phyloP scores from a whole-genome alignment of 2,888 invertebrate species.

The Polydrusus cervinus region DNA sequence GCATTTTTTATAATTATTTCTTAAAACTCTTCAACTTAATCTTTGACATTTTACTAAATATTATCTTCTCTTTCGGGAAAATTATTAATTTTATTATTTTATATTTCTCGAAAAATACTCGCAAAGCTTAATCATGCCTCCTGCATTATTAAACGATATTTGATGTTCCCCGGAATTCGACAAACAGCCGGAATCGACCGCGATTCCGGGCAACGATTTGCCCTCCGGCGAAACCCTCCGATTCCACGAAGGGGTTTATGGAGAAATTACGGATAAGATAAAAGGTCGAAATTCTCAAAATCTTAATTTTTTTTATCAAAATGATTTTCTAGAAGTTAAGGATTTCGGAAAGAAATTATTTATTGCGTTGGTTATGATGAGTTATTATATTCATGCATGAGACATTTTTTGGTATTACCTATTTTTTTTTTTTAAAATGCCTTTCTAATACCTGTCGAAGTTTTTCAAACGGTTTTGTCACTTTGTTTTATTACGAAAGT shows the following conservation, averaged over 20 bases:
- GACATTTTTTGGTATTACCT: too few relatives aligned
- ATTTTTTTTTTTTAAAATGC: too few relatives aligned
- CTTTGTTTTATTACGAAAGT: too few relatives aligned
- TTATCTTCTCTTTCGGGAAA: not conserved
- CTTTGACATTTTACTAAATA: constrained; percentile 14
- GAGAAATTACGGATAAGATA: not conserved
- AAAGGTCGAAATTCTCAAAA: not conserved
- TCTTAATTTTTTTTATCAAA: not conserved
- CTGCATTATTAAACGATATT: constrained; percentile 12
- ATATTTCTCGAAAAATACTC: constrained; percentile 7
- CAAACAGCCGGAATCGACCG: constrained; percentile 4
- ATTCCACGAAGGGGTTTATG: constrained; percentile 6
- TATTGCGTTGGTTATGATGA: too few relatives aligned
- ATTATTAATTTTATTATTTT: not conserved
- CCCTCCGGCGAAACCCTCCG: constrained; percentile 5
- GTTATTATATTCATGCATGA: too few relatives aligned
- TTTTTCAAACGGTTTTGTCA: too few relatives aligned
- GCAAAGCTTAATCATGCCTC: not conserved
- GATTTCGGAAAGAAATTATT: too few relatives aligned
- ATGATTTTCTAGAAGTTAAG: not conserved
- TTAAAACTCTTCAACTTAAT: not conserved
- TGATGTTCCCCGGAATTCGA: constrained; percentile 3
- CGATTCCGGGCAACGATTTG: not conserved
- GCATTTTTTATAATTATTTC: not conserved
- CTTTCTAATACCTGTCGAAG: too few relatives aligned